Base-by-base conservation (phyloP, 1,140 invertebrate species). In the Conus ventricosus region DNA sequence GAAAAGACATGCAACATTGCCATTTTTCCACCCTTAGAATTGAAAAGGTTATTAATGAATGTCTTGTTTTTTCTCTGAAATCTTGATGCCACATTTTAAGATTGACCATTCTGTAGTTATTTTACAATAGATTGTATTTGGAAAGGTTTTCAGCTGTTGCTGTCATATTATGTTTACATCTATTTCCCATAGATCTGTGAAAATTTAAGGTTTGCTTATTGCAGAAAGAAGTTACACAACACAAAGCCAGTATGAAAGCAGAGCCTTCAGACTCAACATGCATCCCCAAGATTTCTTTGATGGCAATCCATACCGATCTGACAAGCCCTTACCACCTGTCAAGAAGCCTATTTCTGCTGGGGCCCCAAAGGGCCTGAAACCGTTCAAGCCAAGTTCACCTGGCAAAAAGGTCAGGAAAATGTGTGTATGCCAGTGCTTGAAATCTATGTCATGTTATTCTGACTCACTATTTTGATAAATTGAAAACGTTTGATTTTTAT, bases 191-290 rank as follows among this genome's bases (percentile, higher is more conserved):
- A 75, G 15, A n/a, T 15, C 25, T 8, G 20, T n/a, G 8, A 39
- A 39, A 39, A 39, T 39, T 39, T 39, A 39, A 39, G 39, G 3
- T n/a, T n/a, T 39, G 4, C 51, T 5, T 25, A 5, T 54, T 81
- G 76, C 89, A 94, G 93, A 93, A 95, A 94, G 95, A 95, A 84
- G 88, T 91, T 53, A 89, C 92, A 39, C 17, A 87, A 17, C 94
- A 95, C 87, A 94, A 94, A 89, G 89, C 90, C 88, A 88, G 90
- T n/a, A 87, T 94, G 89, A 95, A 95, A 88, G 94, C 93, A 71
- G 93, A n/a, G 88, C 94, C 11, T 95, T 95, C 88, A 93, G 90
- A 87, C 89, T 95, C 23, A 95, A 95, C 82, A 95, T 95, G 93
- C 93, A 94, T 90, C 94, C 95, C 54, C 87, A 91, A 88, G 91